phyloP scores from a whole-genome alignment of 2,888 invertebrate species.

The Heliconius aoede region DNA sequence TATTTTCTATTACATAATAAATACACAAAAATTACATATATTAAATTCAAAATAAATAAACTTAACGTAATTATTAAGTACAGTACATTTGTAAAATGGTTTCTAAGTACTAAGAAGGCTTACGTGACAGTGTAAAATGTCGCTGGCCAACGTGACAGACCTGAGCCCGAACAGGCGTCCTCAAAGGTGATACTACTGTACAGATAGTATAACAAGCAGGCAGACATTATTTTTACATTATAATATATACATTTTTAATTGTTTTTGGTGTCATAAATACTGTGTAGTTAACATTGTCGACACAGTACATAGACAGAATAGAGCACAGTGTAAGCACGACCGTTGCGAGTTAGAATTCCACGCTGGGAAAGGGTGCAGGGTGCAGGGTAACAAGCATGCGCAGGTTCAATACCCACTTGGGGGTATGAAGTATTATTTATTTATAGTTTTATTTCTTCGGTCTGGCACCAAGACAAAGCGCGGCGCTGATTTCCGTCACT shows the following conservation, averaged over 20 bases:
- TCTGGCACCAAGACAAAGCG: too few relatives aligned
- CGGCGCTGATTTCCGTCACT: too few relatives aligned
- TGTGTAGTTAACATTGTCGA: too few relatives aligned
- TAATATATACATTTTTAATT: neutral
- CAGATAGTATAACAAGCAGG: neutral
- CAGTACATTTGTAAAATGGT: conserved; percentile 9
- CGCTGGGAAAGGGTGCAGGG: neutral
- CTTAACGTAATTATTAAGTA: neutral
- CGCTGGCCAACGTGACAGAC: conserved; percentile 33
- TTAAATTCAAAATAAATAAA: neutral
- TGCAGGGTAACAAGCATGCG: too few relatives aligned
- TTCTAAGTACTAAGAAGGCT: conserved; percentile 31
- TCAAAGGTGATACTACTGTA: neutral
- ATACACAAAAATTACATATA: neutral
- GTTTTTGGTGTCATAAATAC: neutral
- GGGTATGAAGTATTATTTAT: too few relatives aligned
- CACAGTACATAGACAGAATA: too few relatives aligned
- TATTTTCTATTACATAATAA: too few relatives aligned
- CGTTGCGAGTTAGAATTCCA: neutral
- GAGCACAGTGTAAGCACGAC: neutral
- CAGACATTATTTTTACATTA: too few relatives aligned
- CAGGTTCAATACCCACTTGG: too few relatives aligned
- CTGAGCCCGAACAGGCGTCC: conserved; percentile 21
- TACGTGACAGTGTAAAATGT: conserved; percentile 40
- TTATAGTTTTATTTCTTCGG: too few relatives aligned